A percentile compares a stretch with the other conserved stretches of the same genome.
phyloP scores from a whole-genome alignment of 2,113 vertebrate genomes.

The Lota lota region DNA sequence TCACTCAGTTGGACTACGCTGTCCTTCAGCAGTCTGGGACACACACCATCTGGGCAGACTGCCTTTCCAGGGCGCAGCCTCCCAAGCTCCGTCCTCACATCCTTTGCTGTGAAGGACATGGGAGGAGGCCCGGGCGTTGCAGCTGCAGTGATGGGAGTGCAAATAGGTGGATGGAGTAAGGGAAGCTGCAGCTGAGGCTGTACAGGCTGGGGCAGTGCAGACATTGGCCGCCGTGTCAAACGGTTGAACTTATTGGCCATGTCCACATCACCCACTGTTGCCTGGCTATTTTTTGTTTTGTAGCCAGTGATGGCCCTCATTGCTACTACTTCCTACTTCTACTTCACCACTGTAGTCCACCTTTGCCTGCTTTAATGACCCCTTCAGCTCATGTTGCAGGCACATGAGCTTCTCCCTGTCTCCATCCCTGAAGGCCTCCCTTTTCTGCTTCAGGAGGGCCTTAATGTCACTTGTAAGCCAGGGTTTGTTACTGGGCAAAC shows the following conservation, averaged over 20 bases:
- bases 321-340: too few species aligned
- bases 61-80: constrained; percentile 6
- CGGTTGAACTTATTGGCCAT: too few species aligned
- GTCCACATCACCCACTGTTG: too few species aligned
- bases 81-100: constrained; percentile 4
- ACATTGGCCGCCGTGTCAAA: background rate
- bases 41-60: constrained; percentile 14
- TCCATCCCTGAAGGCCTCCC: constrained; percentile 3
- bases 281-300: background rate
- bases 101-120: background rate
- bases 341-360: background rate
- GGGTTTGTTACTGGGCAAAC: background rate
- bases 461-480: background rate
- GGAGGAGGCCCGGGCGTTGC: background rate
- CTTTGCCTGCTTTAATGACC: background rate
- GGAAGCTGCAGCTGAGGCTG: too few species aligned
- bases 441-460: constrained; percentile 1
- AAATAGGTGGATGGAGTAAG: too few species aligned
- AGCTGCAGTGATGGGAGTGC: background rate
- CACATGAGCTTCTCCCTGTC: background rate
- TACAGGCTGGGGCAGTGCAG: too few species aligned
- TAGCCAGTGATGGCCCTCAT: background rate
- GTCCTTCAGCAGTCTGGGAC: constrained; percentile 11
- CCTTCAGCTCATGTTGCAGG: constrained; percentile 6
- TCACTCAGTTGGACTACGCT: constrained; percentile 4